phyloP scores from a whole-genome alignment of 2,888 invertebrate genomes.

The Girardia tigrina region DNA sequence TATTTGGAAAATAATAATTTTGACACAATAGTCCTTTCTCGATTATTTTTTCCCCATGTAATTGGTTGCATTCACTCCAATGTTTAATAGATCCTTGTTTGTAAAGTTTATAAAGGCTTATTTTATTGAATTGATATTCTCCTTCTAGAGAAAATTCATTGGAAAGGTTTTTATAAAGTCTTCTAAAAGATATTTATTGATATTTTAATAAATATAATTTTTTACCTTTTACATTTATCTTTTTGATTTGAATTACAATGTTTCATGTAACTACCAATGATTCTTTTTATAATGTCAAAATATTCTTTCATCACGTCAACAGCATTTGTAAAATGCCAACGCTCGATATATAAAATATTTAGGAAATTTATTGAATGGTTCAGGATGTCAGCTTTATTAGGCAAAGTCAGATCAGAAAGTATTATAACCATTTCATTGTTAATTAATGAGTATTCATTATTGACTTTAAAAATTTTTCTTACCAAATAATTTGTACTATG shows the following conservation, averaged over 20 bases:
- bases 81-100: not conserved
- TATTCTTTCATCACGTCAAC: not conserved
- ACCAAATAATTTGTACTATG: not conserved
- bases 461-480: not conserved
- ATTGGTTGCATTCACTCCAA: not conserved
- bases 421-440: slow-evolving; percentile 2
- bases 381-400: not conserved
- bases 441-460: not conserved
- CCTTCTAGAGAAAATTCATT: not conserved
- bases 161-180: not conserved
- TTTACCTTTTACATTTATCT: not conserved
- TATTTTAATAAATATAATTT: not conserved
- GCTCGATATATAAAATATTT: slow-evolving; percentile 5
- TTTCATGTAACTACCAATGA: not conserved
- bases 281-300: not conserved
- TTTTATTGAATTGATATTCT: not conserved
- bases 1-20: not conserved
- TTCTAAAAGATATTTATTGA: not conserved
- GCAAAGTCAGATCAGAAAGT: slow-evolving; percentile 9
- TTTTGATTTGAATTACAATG: not conserved
- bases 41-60: not conserved
- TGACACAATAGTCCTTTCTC: not conserved
- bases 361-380: not conserved
- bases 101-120: not conserved
- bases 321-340: not conserved